These are phyloP conservation scores for Lagria hirta DNA, from an alignment of 2,888 invertebrate genomes.

Conservation along the genomic window DNA sequence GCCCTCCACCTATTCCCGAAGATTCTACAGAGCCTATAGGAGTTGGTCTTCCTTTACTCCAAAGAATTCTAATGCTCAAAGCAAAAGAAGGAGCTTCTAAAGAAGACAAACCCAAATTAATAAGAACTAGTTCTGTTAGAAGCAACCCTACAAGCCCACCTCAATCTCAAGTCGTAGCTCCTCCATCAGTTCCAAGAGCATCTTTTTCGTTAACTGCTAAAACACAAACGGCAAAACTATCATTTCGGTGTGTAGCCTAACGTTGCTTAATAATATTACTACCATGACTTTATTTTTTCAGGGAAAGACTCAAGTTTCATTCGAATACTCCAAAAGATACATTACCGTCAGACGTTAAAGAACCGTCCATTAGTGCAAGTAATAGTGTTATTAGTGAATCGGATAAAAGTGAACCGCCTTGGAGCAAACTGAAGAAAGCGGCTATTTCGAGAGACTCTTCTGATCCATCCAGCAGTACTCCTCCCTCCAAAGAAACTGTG, in stretches of 20 bases:
- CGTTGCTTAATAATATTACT: not conserved
- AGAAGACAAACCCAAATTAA: conserved; percentile 23
- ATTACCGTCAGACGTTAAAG: conserved; percentile 32
- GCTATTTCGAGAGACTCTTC: conserved; percentile 59
- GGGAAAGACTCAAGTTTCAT: conserved; percentile 46
- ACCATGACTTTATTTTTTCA: conserved; percentile 22
- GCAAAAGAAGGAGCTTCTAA: conserved; percentile 66
- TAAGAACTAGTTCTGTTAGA: conserved; percentile 9
- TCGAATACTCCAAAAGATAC: conserved; percentile 41
- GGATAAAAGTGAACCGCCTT: conserved; percentile 58
- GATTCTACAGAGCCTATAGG: conserved; percentile 63
- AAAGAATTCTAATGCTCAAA: conserved; percentile 73
- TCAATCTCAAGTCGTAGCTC: conserved; percentile 15
- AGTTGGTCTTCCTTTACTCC: conserved; percentile 71
- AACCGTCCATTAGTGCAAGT: conserved; percentile 40
- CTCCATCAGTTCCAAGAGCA: conserved; percentile 14
- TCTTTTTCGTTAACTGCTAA: conserved; percentile 13
- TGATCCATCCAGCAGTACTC: conserved; percentile 30
- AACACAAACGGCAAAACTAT: too few relatives aligned
- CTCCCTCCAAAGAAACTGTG: conserved; percentile 25
- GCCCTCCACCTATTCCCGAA: conserved; percentile 54
- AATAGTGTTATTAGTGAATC: conserved; percentile 47
- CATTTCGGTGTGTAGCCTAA: conserved; percentile 44
- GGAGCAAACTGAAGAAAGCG: conserved; percentile 78
- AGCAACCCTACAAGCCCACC: conserved; percentile 43